Evolutionary conservation across 2,797 vertebrate genomes (phyloP), one percentile per base, ranked within the genome.

Genomic region (Thaleichthys pacificus): DNA sequence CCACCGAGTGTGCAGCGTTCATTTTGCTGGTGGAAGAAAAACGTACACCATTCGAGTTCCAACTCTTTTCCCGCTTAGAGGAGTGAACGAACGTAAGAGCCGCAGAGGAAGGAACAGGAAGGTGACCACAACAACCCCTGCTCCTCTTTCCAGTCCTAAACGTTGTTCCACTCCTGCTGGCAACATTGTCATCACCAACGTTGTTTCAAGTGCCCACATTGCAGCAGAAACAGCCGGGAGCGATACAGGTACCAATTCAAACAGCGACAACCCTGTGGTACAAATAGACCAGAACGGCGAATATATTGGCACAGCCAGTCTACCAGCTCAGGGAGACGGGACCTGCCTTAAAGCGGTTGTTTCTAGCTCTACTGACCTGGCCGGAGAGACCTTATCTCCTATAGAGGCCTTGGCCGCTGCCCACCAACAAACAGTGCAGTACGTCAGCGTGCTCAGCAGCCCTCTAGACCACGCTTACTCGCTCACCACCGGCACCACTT

Each of bases 1-100:
- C 35, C 97, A 99, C 89, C 92, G 97, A 17, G 97, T 99, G 64
- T 99, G 97, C 90, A 98, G 97, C 88, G 96, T 96, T 61, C 97
- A 99, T 82, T 99, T 99, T 87, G 90, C 95, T 24, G 97, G 97
- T 15, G 97, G 97, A 35, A 94, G 96, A 82, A 98, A 99, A 81
- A 97, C 97, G 69, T 98, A 99, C 91, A 96, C 91, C 64, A 94
- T 97, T 78, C 90, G 96, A 28, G 96, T 98, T 0, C 97, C 97
- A 74, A 97, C 97, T 70, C 95, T 98, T 6, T 99, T 98, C 70
- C 97, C 97, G 1, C 87, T 98, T 75, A 90, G 96, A 42, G 97
- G 97, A 26, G 96, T 99, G 19, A 98, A 98, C 72, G 97, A 98
- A 86, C 93, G 95, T 77, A 93, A 95, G 85, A 94, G 91, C 35